These are phyloP conservation scores for Xestia c-nigrum DNA, from an alignment of 2,888 invertebrate genomes.

Conservation along the genomic window DNA sequence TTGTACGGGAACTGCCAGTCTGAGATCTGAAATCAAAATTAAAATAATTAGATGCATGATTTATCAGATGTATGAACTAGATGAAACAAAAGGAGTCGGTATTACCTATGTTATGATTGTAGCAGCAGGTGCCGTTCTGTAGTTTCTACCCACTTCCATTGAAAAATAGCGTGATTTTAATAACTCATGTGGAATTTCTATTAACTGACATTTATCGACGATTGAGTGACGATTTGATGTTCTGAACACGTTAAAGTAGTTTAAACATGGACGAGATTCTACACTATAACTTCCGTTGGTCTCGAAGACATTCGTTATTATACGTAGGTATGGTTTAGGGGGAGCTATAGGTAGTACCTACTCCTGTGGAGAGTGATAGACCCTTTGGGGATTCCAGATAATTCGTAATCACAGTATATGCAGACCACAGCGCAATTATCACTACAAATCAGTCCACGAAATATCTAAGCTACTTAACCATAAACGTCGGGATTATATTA, in stretches of 20 bases:
- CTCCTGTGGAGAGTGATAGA: not conserved
- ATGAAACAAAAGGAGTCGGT: not conserved
- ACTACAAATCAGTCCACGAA: not conserved
- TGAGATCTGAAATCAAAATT: conserved; percentile 91
- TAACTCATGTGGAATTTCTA: too few species aligned
- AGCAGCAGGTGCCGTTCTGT: not conserved
- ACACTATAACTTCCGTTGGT: not conserved
- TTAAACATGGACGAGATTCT: too few species aligned
- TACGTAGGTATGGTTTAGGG: too few species aligned
- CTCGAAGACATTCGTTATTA: not conserved
- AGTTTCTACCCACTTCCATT: not conserved
- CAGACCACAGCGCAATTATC: not conserved
- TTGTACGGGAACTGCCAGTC: conserved; percentile 98
- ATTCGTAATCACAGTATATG: not conserved
- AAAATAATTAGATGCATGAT: not conserved
- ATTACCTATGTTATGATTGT: not conserved
- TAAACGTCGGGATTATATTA: too few species aligned
- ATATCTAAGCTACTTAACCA: not conserved
- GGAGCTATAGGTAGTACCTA: too few species aligned
- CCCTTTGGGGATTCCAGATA: not conserved
- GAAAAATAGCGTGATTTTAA: not conserved
- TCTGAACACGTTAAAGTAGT: not conserved
- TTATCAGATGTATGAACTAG: not conserved
- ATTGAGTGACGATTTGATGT: not conserved
- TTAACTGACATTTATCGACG: too few species aligned